phyloP scores from a whole-genome alignment of 2,797 vertebrate species.

The Cercopithecus petaurista region DNA sequence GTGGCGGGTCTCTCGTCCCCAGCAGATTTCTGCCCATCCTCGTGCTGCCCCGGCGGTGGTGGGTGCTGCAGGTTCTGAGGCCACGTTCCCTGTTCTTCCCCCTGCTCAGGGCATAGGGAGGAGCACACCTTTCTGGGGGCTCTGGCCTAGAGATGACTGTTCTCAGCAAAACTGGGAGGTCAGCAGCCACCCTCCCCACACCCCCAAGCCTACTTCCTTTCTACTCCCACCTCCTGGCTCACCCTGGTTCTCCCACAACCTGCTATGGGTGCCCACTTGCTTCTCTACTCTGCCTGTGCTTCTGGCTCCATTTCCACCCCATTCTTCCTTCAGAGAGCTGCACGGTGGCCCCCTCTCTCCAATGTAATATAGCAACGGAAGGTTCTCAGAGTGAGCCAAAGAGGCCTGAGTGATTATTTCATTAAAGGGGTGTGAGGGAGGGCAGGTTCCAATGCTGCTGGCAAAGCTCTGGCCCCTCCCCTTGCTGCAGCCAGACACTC shows the following conservation, averaged over 20 bases:
- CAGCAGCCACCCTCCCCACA: neutral
- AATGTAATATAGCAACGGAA: neutral
- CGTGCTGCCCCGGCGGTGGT: neutral
- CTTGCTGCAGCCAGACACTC: neutral
- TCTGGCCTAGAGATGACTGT: neutral
- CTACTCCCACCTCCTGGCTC: neutral
- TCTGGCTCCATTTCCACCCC: neutral
- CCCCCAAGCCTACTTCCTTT: neutral
- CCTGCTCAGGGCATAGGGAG: slow-evolving; percentile 66
- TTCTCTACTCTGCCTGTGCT: neutral
- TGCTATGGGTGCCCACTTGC: too few species aligned
- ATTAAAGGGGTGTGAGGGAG: neutral
- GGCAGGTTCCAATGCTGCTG: neutral
- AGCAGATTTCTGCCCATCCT: neutral
- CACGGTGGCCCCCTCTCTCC: neutral
- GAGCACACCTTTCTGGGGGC: neutral
- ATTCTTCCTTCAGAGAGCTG: neutral
- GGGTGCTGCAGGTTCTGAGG: slow-evolving; percentile 53
- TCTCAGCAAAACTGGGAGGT: neutral
- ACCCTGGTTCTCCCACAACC: neutral
- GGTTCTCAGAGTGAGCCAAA: neutral
- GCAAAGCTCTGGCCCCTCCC: neutral
- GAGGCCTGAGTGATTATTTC: neutral
- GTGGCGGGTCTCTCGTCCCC: slow-evolving; percentile 52
- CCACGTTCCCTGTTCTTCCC: slow-evolving; percentile 57